Base-by-base conservation (phyloP, 2,888 invertebrate species). In the Apamea sordens region DNA sequence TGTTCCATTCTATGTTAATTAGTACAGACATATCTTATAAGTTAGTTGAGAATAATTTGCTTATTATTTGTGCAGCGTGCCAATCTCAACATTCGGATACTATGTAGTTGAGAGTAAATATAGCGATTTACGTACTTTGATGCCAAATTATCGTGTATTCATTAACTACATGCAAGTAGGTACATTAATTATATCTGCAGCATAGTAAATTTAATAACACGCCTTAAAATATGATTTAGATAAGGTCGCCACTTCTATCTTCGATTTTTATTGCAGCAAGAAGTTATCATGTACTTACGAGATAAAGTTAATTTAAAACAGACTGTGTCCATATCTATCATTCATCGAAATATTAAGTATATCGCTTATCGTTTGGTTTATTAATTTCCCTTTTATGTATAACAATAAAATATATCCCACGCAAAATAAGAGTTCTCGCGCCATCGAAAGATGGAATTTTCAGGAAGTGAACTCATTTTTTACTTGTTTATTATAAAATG, bases 191-290 rank as follows among this genome's bases (percentile, higher is more conserved):
- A 69, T 67, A 59, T 77, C 44, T 72, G 32, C 28, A 69, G 28
- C 70, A 65, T 53, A 24, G 24, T 76, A 41, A 70, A 73, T 76
- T 80, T 71, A 53, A 70, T 77, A 67, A 64, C 69, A 63, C 53
- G 59, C 63, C 63, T 61, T 72, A 69, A 87, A 77, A 76, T 81
- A 74, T 87, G 68, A 77, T 87, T 77, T 87, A 76, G 88, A 86
- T 85, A 73, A 82, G 61, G 59, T 70, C 44, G 50, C 76, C 78
- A 73, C 72, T 82, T 76, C 28, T 77, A 78, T 87, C 69, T 86
- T 81, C 73, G 65, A 73, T 79, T 83, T 80, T 82, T 82, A 84
- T 87, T 77, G 65, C 73, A 76, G 6, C 50, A 78, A 74, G 32
- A 74, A 76, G 59, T 76, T 86, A 88, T 86, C 88, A 77, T 73